A percentile compares a stretch with the other conserved stretches of the same genome.
Conservation (phyloP, 2,888 invertebrate species). For the Polydesmus complanatus region DNA sequence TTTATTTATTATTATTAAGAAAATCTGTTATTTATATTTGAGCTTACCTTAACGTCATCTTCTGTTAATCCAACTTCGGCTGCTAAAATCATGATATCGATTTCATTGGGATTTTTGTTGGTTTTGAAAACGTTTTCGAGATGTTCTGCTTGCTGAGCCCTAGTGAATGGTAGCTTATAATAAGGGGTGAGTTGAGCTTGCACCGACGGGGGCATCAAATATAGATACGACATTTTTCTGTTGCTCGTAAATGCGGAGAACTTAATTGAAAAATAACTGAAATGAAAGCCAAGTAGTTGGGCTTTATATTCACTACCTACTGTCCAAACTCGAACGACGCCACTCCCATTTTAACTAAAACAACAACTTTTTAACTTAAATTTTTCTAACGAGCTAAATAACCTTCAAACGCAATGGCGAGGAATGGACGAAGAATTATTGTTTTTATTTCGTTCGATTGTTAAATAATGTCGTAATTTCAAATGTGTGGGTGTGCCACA, state of each 20-base stretch:
- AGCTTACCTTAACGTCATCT: conserved; percentile 38
- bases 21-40: not conserved
- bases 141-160: conserved; percentile 34
- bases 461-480: too few species aligned
- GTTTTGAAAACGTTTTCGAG: conserved; percentile 39
- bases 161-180: conserved; percentile 9
- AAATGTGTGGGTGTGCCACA: too few species aligned
- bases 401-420: too few species aligned
- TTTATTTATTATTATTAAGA: not conserved
- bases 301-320: too few species aligned
- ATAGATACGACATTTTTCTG: conserved; percentile 4
- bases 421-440: too few species aligned
- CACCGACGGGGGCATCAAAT: conserved; percentile 8
- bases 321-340: too few species aligned
- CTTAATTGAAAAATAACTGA: too few species aligned
- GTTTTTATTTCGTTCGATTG: too few species aligned
- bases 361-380: too few species aligned
- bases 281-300: too few species aligned
- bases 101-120: conserved; percentile 38
- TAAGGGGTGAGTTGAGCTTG: conserved; percentile 10
- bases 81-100: conserved; percentile 38
- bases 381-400: too few species aligned
- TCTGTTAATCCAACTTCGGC: conserved; percentile 41
- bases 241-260: not conserved
- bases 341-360: too few species aligned